Evolutionary conservation across 2,888 invertebrate genomes (phyloP), one percentile per base, ranked within the genome.

Genomic region (Ophion ventricosus): DNA sequence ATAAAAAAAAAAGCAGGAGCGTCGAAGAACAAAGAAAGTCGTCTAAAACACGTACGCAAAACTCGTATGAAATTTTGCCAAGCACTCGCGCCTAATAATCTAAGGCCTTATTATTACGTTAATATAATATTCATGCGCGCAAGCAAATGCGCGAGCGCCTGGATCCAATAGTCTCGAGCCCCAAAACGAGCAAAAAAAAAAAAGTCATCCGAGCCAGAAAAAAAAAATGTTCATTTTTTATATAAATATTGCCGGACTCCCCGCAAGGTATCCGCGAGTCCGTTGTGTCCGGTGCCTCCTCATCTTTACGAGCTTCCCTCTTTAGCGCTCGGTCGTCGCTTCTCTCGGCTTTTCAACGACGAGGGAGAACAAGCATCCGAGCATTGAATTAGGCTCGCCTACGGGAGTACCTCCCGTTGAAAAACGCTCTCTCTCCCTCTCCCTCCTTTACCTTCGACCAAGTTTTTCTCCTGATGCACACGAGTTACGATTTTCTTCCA

Each of bases 161-260:
- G 11, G 1, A 14, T 49, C 17, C 4, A 17, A 49, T 49, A 14
- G 4, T 11, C 11, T 0, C 23, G n/a, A 20, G 20, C 26, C 14
- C 4, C 17, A 25, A 59, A 40, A 57, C 4, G 14, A 10, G 20
- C 8, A 72, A 54, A 26, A 20, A 35, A 57, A 57, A 11, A 66
- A 64, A 66, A 66, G 2, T 25, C 10, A n/a, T 72, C 17, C 26
- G 11, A 63, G 23, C 56, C 59, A 17, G 17, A 59, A 70, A 59
- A 78, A 88, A 87, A 73, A 88, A 83, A 90, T 87, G 85, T 84
- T 87, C 87, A 89, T 88, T 89, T 87, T 83, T 87, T 78, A 88
- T 87, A 90, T 88, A 88, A 88, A 90, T 89, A 88, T 89, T 83
- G 80, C 84, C 4, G 76, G 25, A 63, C 67, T 64, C 82, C 84